phyloP scores from a whole-genome alignment of 2,888 invertebrate genomes.

The Drosophila diplacantha region DNA sequence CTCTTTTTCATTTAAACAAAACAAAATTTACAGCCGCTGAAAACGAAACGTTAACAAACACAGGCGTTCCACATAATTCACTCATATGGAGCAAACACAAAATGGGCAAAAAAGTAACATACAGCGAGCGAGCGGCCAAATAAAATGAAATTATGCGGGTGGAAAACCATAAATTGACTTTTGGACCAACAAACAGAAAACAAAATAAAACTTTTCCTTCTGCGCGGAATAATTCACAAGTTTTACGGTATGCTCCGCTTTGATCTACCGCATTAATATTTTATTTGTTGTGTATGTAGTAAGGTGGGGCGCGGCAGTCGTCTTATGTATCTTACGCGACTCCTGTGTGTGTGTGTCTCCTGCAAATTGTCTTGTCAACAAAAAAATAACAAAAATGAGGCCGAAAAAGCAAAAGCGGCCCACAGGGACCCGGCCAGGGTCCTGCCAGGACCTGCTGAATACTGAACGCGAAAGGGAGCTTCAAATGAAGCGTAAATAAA shows the following conservation, averaged over 20 bases:
- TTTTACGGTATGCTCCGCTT: conserved; percentile 41
- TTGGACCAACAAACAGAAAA: conserved; percentile 38
- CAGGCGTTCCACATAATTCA: conserved; percentile 37
- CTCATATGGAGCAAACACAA: conserved; percentile 24
- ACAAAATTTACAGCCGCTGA: conserved; percentile 24
- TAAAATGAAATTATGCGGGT: conserved; percentile 60
- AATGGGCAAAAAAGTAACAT: conserved; percentile 24
- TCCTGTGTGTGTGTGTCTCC: conserved; percentile 23
- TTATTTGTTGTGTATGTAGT: conserved; percentile 30
- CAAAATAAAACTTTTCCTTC: conserved; percentile 44
- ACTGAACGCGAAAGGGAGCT: conserved; percentile 26
- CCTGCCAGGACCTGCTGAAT: conserved; percentile 14
- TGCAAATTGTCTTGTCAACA: conserved; percentile 50
- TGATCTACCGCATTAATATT: conserved; percentile 48
- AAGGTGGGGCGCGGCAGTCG: neutral
- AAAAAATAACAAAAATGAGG: conserved; percentile 13
- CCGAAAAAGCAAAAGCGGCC: conserved; percentile 14
- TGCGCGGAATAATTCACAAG: conserved; percentile 33
- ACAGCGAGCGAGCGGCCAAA: conserved; percentile 28
- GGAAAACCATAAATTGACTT: conserved; percentile 64
- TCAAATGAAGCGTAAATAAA: conserved; percentile 49
- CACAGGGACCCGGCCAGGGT: conserved; percentile 22
- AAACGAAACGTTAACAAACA: conserved; percentile 32
- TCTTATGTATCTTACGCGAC: conserved; percentile 21
- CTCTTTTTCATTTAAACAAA: conserved; percentile 36